Percentiles rank a stretch among this genome's conserved stretches.
Conservation (phyloP, 2,797 vertebrate species). For the Eulemur coronatus region DNA sequence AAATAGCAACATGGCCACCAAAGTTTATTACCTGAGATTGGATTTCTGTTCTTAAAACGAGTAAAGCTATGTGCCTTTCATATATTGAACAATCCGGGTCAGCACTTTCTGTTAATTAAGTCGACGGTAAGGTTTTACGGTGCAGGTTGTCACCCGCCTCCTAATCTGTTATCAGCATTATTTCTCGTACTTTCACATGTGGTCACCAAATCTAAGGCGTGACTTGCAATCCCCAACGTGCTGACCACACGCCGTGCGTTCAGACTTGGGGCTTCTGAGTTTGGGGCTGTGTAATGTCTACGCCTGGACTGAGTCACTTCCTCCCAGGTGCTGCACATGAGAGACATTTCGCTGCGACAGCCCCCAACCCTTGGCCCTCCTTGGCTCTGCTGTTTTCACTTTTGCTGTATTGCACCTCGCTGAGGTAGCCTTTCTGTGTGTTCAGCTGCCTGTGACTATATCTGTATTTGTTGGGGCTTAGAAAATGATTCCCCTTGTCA, state of each 20-base stretch:
- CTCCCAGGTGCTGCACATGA: background rate
- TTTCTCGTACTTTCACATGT: background rate
- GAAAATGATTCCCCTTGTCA: background rate
- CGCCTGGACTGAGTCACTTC: slow-evolving; percentile 52
- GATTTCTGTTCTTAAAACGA: background rate
- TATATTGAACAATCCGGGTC: background rate
- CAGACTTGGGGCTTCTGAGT: background rate
- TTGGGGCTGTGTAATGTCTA: slow-evolving; percentile 5
- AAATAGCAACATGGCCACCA: background rate
- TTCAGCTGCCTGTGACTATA: no score
- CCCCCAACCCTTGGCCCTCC: background rate
- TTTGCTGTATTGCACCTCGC: background rate
- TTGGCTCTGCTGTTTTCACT: background rate
- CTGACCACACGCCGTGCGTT: slow-evolving; percentile 9
- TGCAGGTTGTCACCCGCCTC: background rate
- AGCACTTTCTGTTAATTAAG: background rate
- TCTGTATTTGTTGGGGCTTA: background rate
- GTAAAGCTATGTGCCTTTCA: background rate
- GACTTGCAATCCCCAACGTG: background rate
- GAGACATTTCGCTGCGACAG: background rate
- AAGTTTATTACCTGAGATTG: background rate
- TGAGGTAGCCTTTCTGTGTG: background rate
- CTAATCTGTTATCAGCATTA: background rate
- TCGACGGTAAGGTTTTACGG: background rate
- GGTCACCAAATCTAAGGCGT: background rate